Evolutionary conservation across 2,888 invertebrate species (phyloP).

Genomic region (Macrophya alboannulata): DNA sequence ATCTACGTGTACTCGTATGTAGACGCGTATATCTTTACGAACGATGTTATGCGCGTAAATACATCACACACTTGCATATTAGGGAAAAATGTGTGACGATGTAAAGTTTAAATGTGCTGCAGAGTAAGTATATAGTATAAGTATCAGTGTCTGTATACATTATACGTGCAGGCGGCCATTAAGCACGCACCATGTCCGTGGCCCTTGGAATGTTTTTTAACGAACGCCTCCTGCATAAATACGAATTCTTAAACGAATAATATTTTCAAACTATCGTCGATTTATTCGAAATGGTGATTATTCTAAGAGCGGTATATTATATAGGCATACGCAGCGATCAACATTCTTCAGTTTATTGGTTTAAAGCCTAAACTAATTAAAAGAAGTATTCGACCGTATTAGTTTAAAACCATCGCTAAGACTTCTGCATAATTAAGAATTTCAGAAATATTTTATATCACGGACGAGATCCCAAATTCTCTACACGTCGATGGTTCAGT

Average conservation of each 20-base stretch:
- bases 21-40: too few relatives aligned
- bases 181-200: conserved; percentile 41
- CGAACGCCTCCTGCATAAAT: conserved; percentile 34
- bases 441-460: neutral
- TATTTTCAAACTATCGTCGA: conserved; percentile 29
- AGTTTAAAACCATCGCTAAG: neutral
- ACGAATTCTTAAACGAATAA: conserved; percentile 41
- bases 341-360: conserved; percentile 27
- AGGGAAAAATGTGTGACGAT: conserved; percentile 12
- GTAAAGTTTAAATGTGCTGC: neutral
- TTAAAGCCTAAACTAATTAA: neutral
- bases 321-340: neutral
- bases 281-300: conserved; percentile 28
- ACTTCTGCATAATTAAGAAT: neutral
- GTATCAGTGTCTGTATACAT: neutral
- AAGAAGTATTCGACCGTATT: neutral
- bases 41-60: neutral
- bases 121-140: too few relatives aligned
- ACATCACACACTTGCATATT: conserved; percentile 6
- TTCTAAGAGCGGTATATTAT: conserved; percentile 16
- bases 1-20: too few relatives aligned
- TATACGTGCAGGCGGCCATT: conserved; percentile 40
- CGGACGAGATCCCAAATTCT: neutral
- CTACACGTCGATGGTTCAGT: neutral
- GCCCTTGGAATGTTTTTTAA: conserved; percentile 46